Base-by-base conservation (phyloP, 2,113 vertebrate species). In the Mus pahari region DNA sequence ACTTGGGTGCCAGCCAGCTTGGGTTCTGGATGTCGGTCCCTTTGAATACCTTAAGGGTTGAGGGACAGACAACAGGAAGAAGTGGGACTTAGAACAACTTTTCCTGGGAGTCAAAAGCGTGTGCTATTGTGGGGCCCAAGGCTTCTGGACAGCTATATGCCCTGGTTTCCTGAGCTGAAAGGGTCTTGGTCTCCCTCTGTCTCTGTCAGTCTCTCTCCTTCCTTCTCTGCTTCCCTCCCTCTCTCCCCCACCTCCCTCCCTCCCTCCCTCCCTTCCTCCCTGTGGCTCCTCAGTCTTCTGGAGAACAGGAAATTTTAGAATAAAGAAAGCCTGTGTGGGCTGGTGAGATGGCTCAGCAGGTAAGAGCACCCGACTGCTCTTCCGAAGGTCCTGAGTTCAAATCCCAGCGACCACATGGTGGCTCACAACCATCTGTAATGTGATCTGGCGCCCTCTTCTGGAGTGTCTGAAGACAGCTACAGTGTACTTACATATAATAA, bases 251-350 rank as follows among this genome's bases (percentile, higher is more conserved):
- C n/a, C 8, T 73, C 71, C 19, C 9, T 24, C n/a, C 22, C 9
- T 24, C 39, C 20, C 74, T 77, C 9, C 36, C 45, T 31, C 45
- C 42, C 75, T n/a, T 33, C 48, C 14, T 36, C 62, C n/a, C 0
- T 7, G 12, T 55, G 20, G 14, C 20, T 11, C 10, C 7, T 26
- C 11, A 2, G 55, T 26, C 17, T 60, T 86, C 31, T 0, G 39
- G 36, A 11, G 12, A 36, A 4, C 14, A 4, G 79, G n/a, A 55
- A 71, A 82, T 20, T 24, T 42, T 89, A n/a, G 28, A 26, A 0
- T 5, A 11, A 48, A 14, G n/a, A n/a, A 89, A 17, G 2, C 17
- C 1, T 2, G 19, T 0, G 5, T n/a, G n/a, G n/a, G n/a, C n/a
- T n/a, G n/a, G n/a, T n/a, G n/a, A n/a, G n/a, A n/a, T n/a, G n/a